phyloP scores from a whole-genome alignment of 2,797 vertebrate species.

The Synaphobranchus kaupii region DNA sequence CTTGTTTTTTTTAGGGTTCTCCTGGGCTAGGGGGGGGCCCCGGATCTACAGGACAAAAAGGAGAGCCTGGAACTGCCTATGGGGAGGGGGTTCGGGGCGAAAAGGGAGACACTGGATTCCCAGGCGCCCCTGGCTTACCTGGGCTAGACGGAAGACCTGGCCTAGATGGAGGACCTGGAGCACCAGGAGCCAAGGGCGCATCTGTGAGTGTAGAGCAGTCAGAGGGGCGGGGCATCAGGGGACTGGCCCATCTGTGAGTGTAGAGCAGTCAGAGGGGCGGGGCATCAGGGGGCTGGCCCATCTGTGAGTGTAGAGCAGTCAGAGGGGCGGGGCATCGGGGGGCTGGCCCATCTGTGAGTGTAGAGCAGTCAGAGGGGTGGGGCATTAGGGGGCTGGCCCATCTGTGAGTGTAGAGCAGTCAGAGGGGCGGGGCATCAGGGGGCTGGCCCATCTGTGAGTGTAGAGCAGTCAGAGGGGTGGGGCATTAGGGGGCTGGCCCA shows the following conservation, averaged over 20 bases:
- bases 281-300: constrained; percentile 35
- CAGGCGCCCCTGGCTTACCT: constrained; percentile 82
- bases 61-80: constrained; percentile 32
- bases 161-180: constrained; percentile 51
- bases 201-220: constrained; percentile 58
- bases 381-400: background rate
- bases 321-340: too few relatives aligned
- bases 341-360: constrained; percentile 66
- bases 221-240: too few relatives aligned
- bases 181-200: constrained; percentile 55
- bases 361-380: too few relatives aligned
- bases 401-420: too few relatives aligned
- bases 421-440: too few relatives aligned
- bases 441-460: constrained; percentile 63
- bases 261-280: too few relatives aligned
- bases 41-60: constrained; percentile 76
- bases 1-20: constrained; percentile 71
- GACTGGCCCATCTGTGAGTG: constrained; percentile 63
- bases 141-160: constrained; percentile 75
- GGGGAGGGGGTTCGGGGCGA: constrained; percentile 56
- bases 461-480: too few relatives aligned
- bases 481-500: constrained; percentile 38
- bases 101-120: constrained; percentile 57
- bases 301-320: constrained; percentile 58
- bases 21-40: constrained; percentile 75